Conservation (phyloP, 23 tunicate genomes). For the Ciona savignyi region DNA sequence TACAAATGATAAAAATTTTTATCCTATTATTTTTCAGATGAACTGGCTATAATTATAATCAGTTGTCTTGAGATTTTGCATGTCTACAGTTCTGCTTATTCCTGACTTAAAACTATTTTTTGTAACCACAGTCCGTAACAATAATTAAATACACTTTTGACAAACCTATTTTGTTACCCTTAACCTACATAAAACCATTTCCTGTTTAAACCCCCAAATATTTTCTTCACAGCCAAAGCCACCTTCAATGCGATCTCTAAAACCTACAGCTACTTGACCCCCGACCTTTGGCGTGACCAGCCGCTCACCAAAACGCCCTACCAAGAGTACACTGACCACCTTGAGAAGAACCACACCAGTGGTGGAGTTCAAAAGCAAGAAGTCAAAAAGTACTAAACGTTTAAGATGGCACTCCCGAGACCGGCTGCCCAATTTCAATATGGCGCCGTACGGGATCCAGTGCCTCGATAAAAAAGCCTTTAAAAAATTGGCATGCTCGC, state of each 20-base stretch:
- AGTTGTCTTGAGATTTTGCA: too few relatives aligned
- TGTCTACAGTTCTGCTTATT: too few relatives aligned
- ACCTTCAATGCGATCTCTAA: conserved; percentile 99
- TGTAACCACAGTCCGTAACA: too few relatives aligned
- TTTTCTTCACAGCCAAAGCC: conserved; percentile 81
- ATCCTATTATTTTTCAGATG: too few relatives aligned
- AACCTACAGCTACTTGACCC: conserved; percentile 97
- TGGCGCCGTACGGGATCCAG: conserved; percentile 6
- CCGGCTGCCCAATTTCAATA: conserved; percentile 2
- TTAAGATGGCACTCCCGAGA: conserved; percentile 18
- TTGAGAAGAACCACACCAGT: conserved; percentile 65
- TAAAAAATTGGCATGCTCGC: background rate
- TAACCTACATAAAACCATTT: too few relatives aligned
- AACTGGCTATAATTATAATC: too few relatives aligned
- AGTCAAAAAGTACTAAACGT: conserved; percentile 67
- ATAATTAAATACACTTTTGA: too few relatives aligned
- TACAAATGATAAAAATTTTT: too few relatives aligned
- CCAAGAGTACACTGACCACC: conserved; percentile 96
- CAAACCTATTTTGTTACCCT: too few relatives aligned
- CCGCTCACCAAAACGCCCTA: conserved; percentile 89
- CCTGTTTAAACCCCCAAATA: too few relatives aligned
- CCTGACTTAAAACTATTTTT: too few relatives aligned
- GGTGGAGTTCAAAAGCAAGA: conserved; percentile 94
- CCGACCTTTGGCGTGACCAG: conserved; percentile 98
- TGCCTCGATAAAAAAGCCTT: conserved; percentile 11